phyloP scores from a whole-genome alignment of 2,888 invertebrate genomes.

The Neuroscelio doddi region DNA sequence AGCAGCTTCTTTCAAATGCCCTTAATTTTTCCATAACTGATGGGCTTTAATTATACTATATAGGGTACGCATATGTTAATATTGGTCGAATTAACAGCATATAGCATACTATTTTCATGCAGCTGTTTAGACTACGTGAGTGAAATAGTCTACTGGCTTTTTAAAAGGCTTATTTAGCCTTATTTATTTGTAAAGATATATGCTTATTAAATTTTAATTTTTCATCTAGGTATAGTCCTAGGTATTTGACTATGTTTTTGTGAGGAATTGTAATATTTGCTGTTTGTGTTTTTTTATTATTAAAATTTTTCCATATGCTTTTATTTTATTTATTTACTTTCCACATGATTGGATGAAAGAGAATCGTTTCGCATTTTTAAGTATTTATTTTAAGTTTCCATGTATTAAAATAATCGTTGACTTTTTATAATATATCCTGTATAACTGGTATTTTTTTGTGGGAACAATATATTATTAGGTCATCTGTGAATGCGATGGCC shows the following conservation, averaged over 20 bases:
- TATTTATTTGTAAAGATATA: slow-evolving; percentile 14
- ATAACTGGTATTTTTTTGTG: slow-evolving; percentile 1
- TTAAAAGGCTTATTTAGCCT: slow-evolving; percentile 34
- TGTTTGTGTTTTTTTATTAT: slow-evolving; percentile 1
- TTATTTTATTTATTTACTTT: neutral
- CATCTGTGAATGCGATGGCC: slow-evolving; percentile 13
- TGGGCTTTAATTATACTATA: slow-evolving; percentile 13
- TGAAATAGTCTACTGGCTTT: slow-evolving; percentile 14
- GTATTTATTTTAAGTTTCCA: slow-evolving; percentile 38
- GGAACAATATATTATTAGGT: slow-evolving; percentile 1
- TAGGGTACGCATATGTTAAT: slow-evolving; percentile 15
- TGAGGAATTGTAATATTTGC: slow-evolving; percentile 2
- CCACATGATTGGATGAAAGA: neutral
- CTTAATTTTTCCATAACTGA: slow-evolving; percentile 15
- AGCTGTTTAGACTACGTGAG: neutral
- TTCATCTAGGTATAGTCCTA: slow-evolving; percentile 21
- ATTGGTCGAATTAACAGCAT: slow-evolving; percentile 16
- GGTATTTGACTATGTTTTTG: slow-evolving; percentile 19
- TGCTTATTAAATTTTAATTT: slow-evolving; percentile 13
- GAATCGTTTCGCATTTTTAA: slow-evolving; percentile 9
- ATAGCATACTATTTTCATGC: slow-evolving; percentile 16
- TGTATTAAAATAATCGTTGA: slow-evolving; percentile 15
- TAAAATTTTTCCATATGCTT: slow-evolving; percentile 4
- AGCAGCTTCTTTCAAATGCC: slow-evolving; percentile 16
- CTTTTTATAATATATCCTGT: slow-evolving; percentile 23